phyloP scores from a whole-genome alignment of 2,888 invertebrate genomes.

The Cactoblastis cactorum region DNA sequence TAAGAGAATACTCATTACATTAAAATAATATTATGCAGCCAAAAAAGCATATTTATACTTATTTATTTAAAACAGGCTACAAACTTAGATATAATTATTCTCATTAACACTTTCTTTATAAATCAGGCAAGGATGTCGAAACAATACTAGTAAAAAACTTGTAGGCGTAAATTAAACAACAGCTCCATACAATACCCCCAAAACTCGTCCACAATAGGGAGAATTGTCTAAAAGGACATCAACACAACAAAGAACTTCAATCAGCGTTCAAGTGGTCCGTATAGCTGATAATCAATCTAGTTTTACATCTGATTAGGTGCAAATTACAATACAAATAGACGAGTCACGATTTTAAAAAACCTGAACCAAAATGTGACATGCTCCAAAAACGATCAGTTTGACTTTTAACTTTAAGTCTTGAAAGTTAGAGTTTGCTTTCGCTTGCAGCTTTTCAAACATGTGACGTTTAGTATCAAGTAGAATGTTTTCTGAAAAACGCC shows the following conservation, averaged over 20 bases:
- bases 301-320: constrained; percentile 75
- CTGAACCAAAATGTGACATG: constrained; percentile 25
- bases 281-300: constrained; percentile 73
- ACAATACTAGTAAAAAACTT: neutral
- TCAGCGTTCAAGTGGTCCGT: constrained; percentile 44
- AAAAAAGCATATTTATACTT: too few species aligned
- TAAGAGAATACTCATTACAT: too few species aligned
- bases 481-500: constrained; percentile 2
- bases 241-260: constrained; percentile 43
- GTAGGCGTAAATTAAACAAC: constrained; percentile 13
- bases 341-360: constrained; percentile 58
- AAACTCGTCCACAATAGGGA: constrained; percentile 41
- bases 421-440: constrained; percentile 15
- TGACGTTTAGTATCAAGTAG: neutral
- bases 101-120: constrained; percentile 1
- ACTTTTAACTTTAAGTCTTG: constrained; percentile 22
- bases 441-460: too few species aligned
- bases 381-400: constrained; percentile 7
- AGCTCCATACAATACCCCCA: constrained; percentile 18
- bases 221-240: constrained; percentile 51
- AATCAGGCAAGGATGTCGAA: neutral
- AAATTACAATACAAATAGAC: constrained; percentile 76
- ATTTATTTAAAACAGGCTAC: neutral
- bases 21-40: too few species aligned
- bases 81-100: neutral